These are phyloP conservation scores for Diplolepis rosae DNA, from an alignment of 2,888 invertebrate genomes.

Conservation along the genomic window DNA sequence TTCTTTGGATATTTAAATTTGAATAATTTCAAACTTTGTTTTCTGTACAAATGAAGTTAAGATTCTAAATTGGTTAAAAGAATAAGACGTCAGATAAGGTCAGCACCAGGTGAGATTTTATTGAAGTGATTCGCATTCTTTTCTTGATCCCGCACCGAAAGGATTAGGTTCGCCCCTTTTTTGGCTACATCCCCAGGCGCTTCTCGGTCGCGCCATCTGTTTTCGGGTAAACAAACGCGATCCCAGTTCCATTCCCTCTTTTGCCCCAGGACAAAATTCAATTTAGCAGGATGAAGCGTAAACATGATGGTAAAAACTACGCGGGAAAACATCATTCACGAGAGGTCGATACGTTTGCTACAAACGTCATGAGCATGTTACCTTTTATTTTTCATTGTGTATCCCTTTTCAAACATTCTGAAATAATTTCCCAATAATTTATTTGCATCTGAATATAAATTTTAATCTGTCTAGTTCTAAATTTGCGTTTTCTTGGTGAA, in stretches of 20 bases:
- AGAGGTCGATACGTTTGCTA: constrained; percentile 36
- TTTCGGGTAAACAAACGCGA: constrained; percentile 68
- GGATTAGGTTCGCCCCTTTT: constrained; percentile 65
- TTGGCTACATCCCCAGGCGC: constrained; percentile 59
- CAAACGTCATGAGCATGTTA: constrained; percentile 16
- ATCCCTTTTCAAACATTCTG: neutral
- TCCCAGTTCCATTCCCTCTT: constrained; percentile 63
- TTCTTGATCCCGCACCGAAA: constrained; percentile 56
- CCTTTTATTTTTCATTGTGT: neutral
- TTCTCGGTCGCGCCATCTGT: constrained; percentile 68
- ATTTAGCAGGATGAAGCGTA: constrained; percentile 69
- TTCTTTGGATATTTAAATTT: neutral
- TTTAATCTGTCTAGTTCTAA: no score
- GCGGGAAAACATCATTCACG: constrained; percentile 53
- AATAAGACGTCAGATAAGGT: constrained; percentile 1
- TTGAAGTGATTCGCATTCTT: constrained; percentile 39
- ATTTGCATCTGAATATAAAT: no score
- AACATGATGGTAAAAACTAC: constrained; percentile 60
- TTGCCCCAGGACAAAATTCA: constrained; percentile 68
- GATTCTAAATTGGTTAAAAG: neutral
- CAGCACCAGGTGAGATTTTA: constrained; percentile 40
- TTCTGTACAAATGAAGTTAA: neutral
- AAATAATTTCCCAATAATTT: neutral
- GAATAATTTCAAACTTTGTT: constrained; percentile 6
- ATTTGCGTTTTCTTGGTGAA: no score